phyloP scores from a whole-genome alignment of 2,888 invertebrate genomes.

The Diaperis boleti region DNA sequence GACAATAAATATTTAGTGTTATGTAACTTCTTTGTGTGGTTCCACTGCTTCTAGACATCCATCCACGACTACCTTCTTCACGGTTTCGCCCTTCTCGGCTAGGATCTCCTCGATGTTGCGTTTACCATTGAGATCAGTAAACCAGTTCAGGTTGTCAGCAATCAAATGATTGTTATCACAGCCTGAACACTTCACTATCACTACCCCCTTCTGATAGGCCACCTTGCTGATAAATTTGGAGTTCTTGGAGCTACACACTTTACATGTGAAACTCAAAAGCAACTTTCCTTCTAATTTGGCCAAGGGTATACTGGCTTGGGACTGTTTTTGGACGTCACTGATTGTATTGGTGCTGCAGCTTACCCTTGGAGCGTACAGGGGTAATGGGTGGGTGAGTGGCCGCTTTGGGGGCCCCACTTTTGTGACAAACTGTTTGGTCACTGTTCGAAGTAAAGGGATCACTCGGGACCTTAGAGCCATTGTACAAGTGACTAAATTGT shows the following conservation, averaged over 20 bases:
- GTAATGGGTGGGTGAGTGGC: no score
- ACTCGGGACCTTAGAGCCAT: not conserved
- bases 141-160: conserved; percentile 97
- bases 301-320: conserved; percentile 1
- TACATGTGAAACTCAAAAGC: conserved; percentile 87
- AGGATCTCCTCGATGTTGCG: conserved; percentile 93
- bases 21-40: not conserved
- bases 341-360: not conserved
- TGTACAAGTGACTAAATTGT: no score
- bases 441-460: not conserved
- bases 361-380: no score
- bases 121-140: conserved; percentile 80
- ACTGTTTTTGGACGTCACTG: no score
- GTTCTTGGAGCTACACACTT: conserved; percentile 84
- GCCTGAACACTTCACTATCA: conserved; percentile 90
- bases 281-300: conserved; percentile 69
- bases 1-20: not conserved
- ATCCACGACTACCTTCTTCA: conserved; percentile 68
- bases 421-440: not conserved
- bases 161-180: conserved; percentile 94
- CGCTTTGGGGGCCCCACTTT: not conserved
- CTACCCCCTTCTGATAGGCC: conserved; percentile 90
- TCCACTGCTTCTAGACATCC: conserved; percentile 47
- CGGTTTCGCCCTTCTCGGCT: conserved; percentile 87
- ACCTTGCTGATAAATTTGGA: conserved; percentile 85